Evolutionary conservation across 2,888 invertebrate species (phyloP).

Genomic region (Troides aeacus): DNA sequence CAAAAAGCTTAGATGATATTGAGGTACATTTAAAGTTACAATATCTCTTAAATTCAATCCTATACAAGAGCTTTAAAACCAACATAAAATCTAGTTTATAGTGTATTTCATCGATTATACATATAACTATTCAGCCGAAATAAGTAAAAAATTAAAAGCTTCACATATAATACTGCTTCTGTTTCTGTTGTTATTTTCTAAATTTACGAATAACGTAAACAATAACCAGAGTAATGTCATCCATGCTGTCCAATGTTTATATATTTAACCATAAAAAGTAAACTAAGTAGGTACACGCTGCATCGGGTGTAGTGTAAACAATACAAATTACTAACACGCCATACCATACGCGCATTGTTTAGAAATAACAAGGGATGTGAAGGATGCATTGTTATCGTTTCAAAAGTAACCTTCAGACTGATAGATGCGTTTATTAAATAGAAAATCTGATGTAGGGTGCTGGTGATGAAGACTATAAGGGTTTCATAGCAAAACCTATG

Average conservation of each 20-base stretch:
- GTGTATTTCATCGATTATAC: too few species aligned
- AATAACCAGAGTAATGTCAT: background rate
- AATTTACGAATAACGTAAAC: constrained; percentile 9
- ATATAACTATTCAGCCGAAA: too few species aligned
- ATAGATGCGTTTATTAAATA: too few species aligned
- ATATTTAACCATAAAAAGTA: constrained; percentile 10
- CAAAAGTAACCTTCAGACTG: background rate
- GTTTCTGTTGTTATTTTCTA: background rate
- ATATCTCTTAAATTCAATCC: too few species aligned
- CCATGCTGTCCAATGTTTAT: constrained; percentile 13
- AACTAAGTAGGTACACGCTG: background rate
- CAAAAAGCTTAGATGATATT: too few species aligned
- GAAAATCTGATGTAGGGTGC: too few species aligned
- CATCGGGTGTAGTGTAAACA: constrained; percentile 6
- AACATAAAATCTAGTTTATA: too few species aligned
- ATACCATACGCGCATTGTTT: constrained; percentile 9
- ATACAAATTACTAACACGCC: constrained; percentile 5
- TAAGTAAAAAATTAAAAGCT: too few species aligned
- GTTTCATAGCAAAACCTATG: too few species aligned
- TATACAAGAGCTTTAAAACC: too few species aligned
- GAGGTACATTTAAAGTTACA: too few species aligned
- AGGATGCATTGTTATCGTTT: constrained; percentile 1
- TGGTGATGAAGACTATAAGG: too few species aligned
- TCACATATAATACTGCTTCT: background rate
- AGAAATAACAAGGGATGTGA: constrained; percentile 10